Conservation (phyloP, 2,113 vertebrate species). For the Gallinago paraguaiae region DNA sequence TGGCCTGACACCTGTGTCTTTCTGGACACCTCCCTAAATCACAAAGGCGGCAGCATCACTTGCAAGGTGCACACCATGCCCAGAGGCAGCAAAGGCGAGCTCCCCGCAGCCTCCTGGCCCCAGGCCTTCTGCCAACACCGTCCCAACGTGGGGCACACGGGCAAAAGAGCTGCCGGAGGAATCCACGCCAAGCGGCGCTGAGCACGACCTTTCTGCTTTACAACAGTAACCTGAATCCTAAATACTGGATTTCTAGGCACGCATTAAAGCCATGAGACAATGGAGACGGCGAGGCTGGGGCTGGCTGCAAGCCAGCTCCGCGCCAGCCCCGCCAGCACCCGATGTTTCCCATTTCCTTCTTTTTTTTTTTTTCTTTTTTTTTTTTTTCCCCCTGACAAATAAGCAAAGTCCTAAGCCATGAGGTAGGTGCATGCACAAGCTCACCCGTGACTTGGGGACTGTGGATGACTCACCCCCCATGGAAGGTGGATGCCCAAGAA, state of each 20-base stretch:
- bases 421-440: neutral
- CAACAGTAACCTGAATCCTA: slow-evolving; percentile 68
- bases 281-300: slow-evolving; percentile 37
- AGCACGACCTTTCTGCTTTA: slow-evolving; percentile 60
- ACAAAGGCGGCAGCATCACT: neutral
- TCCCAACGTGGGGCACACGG: slow-evolving; percentile 20
- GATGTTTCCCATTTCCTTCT: slow-evolving; percentile 43
- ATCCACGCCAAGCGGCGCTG: slow-evolving; percentile 29
- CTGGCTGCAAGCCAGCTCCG: slow-evolving; percentile 62
- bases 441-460: neutral
- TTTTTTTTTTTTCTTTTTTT: slow-evolving; percentile 24
- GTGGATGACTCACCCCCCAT: neutral
- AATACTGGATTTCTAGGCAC: slow-evolving; percentile 71
- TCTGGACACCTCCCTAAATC: neutral
- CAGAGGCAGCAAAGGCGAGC: neutral
- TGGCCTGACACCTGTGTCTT: neutral
- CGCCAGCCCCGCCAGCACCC: neutral
- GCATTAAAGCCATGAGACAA: slow-evolving; percentile 67
- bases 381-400: neutral
- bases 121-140: neutral
- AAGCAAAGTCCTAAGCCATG: slow-evolving; percentile 16
- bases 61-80: neutral
- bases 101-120: neutral
- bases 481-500: neutral
- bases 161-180: slow-evolving; percentile 46